Evolutionary conservation across 2,888 invertebrate genomes (phyloP).

Genomic region (Drosophila falleni): DNA sequence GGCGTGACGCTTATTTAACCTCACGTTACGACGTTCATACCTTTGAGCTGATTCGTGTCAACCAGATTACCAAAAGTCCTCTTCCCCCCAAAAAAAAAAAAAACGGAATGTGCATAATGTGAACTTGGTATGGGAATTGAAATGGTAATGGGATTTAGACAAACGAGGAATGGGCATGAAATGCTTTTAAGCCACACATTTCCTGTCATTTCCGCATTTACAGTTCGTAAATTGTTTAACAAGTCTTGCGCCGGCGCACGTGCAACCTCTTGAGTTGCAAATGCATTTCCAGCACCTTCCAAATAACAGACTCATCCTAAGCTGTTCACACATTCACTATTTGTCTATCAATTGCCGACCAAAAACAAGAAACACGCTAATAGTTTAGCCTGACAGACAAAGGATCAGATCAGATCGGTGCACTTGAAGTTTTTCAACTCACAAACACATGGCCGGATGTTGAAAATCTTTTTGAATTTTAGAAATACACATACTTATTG

Average conservation of each 20-base stretch:
- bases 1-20: slow-evolving; percentile 44
- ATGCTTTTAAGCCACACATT: slow-evolving; percentile 20
- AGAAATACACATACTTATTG: slow-evolving; percentile 5
- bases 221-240: slow-evolving; percentile 46
- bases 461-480: slow-evolving; percentile 7
- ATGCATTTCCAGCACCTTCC: slow-evolving; percentile 19
- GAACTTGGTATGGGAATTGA: slow-evolving; percentile 10
- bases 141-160: slow-evolving; percentile 9
- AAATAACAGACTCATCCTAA: slow-evolving; percentile 9
- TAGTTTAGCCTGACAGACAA: slow-evolving; percentile 60
- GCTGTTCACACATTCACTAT: slow-evolving; percentile 24
- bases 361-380: slow-evolving; percentile 32
- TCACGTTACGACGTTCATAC: slow-evolving; percentile 31
- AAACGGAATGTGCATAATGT: slow-evolving; percentile 7
- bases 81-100: background rate
- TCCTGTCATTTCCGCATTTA: slow-evolving; percentile 27
- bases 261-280: slow-evolving; percentile 36
- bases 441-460: slow-evolving; percentile 19
- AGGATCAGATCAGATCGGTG: slow-evolving; percentile 34
- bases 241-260: slow-evolving; percentile 43
- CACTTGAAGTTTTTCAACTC: slow-evolving; percentile 30
- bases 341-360: slow-evolving; percentile 31
- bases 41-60: slow-evolving; percentile 34
- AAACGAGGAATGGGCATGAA: background rate
- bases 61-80: slow-evolving; percentile 36